Evolutionary conservation across 2,113 vertebrate genomes (phyloP), one percentile per base, ranked within the genome.

Genomic region (Elaphurus davidianus): DNA sequence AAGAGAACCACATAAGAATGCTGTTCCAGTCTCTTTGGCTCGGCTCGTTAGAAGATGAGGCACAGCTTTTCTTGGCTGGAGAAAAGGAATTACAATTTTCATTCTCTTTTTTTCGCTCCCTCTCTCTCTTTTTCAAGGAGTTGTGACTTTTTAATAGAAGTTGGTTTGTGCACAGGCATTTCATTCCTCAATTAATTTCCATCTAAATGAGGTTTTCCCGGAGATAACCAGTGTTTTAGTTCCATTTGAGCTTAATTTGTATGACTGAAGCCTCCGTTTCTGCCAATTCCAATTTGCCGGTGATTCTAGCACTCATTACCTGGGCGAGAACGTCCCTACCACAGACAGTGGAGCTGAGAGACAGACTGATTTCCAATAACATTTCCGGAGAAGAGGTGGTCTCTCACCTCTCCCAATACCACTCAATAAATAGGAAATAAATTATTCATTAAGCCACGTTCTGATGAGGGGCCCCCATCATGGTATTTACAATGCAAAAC

Each of bases 401-500:
- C n/a, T 50, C 87, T 55, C 43, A 97, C 96, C 91, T 94, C 98
- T 98, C 94, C 97, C 98, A 36, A 97, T 97, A 98, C 97, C 97
- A 98, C 95, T 98, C 97, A 98, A 99, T 99, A 99, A 99, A 99
- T 99, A 99, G 98, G 98, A 98, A 98, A 99, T 99, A 99, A 99
- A 99, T 99, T 98, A 99, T 99, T 99, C 99, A 99, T 98, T 98
- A 98, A 98, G 98, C 97, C 33, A 96, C 94, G 95, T 96, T 87
- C 96, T 74, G 71, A 98, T 92, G 97, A 97, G 95, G 90, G 28
- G 5, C 15, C 43, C 93, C 62, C 83, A 98, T 98, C 95, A 96
- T 85, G 94, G 82, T 99, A 99, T 99, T 95, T 99, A 99, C 99
- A 99, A 98, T 99, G 98, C 98, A 99, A 99, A 99, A 99, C 98